These are phyloP conservation scores for Xiphorhynchus erythropygius DNA, from an alignment of 2,797 vertebrate species.

Conservation along the genomic window DNA sequence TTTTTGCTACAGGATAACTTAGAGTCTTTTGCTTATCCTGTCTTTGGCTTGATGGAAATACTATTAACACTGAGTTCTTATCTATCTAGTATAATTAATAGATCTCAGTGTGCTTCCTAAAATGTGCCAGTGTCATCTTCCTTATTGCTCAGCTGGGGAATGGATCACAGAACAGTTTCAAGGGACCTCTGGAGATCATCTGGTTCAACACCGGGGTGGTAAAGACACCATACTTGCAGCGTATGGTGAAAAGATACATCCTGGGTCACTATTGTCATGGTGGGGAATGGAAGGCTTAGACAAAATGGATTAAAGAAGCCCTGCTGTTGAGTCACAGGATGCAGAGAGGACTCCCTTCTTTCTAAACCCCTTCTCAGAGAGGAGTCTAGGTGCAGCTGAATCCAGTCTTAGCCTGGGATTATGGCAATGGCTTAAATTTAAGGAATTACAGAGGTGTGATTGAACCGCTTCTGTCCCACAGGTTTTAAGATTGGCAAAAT, in stretches of 20 bases:
- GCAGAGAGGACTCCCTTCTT: no score
- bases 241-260: background rate
- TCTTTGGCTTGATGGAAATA: background rate
- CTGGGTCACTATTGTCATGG: background rate
- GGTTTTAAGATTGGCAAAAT: no score
- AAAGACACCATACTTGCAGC: background rate
- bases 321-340: no score
- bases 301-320: no score
- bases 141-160: background rate
- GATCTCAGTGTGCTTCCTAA: background rate
- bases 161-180: background rate
- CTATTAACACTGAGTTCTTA: background rate
- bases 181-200: background rate
- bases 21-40: background rate
- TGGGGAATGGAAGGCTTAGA: no score
- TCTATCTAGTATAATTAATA: background rate
- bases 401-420: no score
- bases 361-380: no score
- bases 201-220: background rate
- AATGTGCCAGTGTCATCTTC: background rate
- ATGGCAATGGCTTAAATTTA: no score
- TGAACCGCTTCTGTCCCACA: no score
- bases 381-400: no score
- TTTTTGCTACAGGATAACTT: background rate
- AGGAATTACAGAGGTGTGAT: no score